A percentile compares a stretch with the other conserved stretches of the same genome.
phyloP scores from a whole-genome alignment of 2,113 vertebrate species.

The Triplophysa siluroides region DNA sequence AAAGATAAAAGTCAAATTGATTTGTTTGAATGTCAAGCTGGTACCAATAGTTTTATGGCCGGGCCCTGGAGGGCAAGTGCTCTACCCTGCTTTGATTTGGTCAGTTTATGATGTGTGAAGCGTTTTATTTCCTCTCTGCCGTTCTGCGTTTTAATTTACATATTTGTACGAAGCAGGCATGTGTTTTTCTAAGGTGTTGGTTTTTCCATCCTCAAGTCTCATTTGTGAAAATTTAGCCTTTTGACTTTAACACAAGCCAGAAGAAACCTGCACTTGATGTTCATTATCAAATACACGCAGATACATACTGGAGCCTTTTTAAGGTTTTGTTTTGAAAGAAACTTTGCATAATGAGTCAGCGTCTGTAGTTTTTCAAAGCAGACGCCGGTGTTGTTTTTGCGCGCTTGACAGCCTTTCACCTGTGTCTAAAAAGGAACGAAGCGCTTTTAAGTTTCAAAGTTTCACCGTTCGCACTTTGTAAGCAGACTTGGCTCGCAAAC shows the following conservation, averaged over 20 bases:
- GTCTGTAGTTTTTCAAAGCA: constrained; percentile 28
- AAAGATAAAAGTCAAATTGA: constrained; percentile 60
- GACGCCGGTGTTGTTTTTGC: constrained; percentile 17
- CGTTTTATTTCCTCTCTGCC: constrained; percentile 42
- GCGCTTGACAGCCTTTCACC: constrained; percentile 6
- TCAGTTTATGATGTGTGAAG: constrained; percentile 41
- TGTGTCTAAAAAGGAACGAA: constrained; percentile 41
- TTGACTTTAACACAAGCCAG: neutral
- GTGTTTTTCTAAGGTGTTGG: constrained; percentile 27
- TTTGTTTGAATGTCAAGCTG: constrained; percentile 57
- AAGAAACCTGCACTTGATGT: neutral
- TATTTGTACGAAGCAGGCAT: constrained; percentile 30
- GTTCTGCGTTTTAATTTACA: constrained; percentile 25
- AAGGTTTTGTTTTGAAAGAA: constrained; percentile 27
- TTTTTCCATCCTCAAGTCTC: neutral
- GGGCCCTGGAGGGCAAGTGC: neutral
- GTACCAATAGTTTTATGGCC: constrained; percentile 20
- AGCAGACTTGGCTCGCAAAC: constrained; percentile 49
- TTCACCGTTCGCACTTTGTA: constrained; percentile 16
- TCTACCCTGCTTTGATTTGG: constrained; percentile 36
- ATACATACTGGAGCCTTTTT: constrained; percentile 5
- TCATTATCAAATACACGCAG: neutral
- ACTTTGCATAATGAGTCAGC: constrained; percentile 40
- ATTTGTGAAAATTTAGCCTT: constrained; percentile 8
- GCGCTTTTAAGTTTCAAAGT: constrained; percentile 13